A percentile compares a stretch with the other conserved stretches of the same genome.
Evolutionary conservation across 1,140 invertebrate genomes (phyloP).

Genomic region (Cyphomyrmex costatus): DNA sequence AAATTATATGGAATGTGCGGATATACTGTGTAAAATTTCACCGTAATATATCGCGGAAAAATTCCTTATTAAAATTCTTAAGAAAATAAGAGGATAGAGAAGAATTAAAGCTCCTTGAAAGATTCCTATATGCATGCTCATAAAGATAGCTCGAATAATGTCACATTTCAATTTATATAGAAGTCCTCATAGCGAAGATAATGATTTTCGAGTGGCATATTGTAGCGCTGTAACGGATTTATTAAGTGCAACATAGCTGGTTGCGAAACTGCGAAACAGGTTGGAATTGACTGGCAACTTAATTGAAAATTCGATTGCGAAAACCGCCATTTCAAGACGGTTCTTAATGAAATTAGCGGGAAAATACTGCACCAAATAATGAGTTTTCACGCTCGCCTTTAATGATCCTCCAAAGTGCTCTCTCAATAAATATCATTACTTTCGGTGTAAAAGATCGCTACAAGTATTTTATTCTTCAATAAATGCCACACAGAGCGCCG

Average conservation of each 20-base stretch:
- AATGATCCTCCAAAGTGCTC: not conserved
- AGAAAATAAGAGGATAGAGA: not conserved
- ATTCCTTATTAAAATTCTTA: not conserved
- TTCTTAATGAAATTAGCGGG: conserved; percentile 46
- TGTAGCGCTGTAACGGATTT: conserved; percentile 53
- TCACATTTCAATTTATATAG: conserved; percentile 60
- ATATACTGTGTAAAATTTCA: not conserved
- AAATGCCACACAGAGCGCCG: conserved; percentile 17
- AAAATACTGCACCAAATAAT: conserved; percentile 44
- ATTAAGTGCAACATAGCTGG: conserved; percentile 23
- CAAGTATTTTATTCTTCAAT: conserved; percentile 45
- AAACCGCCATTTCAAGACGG: conserved; percentile 41
- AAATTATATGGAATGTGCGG: not conserved
- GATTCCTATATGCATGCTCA: not conserved
- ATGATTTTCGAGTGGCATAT: not conserved
- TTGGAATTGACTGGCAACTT: conserved; percentile 64
- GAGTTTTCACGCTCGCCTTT: conserved; percentile 28
- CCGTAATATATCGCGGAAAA: conserved; percentile 8
- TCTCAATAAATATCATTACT: conserved; percentile 35
- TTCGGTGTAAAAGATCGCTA: not conserved
- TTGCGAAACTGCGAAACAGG: conserved; percentile 53
- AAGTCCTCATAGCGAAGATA: not conserved
- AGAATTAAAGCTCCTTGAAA: not conserved
- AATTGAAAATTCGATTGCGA: conserved; percentile 34
- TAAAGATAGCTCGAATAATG: conserved; percentile 16